Percentiles rank a stretch among this genome's conserved stretches.
These are phyloP conservation scores for Halcyon malimbica DNA, from an alignment of 2,113 vertebrate genomes.

Conservation along the genomic window DNA sequence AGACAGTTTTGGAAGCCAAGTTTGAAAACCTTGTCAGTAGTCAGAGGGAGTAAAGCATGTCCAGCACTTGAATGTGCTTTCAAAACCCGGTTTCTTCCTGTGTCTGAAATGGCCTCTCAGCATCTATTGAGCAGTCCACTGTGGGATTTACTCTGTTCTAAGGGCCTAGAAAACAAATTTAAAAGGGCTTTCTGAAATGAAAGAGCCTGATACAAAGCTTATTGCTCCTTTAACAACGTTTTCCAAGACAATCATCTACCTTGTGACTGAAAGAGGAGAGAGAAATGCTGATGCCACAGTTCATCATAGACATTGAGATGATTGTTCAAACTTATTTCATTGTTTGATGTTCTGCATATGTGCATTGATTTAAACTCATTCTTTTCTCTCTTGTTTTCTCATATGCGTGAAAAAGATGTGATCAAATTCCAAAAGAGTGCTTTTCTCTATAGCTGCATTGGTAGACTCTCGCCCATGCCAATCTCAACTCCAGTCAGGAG, in stretches of 20 bases:
- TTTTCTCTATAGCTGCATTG: not conserved
- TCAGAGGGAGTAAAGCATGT: not conserved
- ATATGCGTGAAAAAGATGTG: not conserved
- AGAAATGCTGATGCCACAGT: not conserved
- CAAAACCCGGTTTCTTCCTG: not conserved
- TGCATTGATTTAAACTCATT: not conserved
- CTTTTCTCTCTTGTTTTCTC: not conserved
- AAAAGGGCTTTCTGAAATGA: not conserved
- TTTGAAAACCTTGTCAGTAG: not conserved
- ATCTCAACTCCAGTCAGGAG: too few relatives aligned
- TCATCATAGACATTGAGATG: not conserved
- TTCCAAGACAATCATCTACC: not conserved
- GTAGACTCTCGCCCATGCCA: not conserved
- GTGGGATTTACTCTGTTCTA: not conserved
- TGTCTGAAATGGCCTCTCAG: not conserved
- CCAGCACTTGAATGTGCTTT: not conserved
- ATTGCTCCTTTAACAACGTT: not conserved
- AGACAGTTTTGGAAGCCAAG: not conserved
- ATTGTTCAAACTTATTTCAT: not conserved
- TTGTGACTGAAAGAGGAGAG: not conserved
- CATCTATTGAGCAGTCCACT: not conserved
- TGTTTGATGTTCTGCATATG: not conserved
- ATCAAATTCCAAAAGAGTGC: not conserved
- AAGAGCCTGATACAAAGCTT: not conserved
- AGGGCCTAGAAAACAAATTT: not conserved